Evolutionary conservation across 2,113 vertebrate genomes (phyloP), one percentile per base, ranked within the genome.

Genomic region (Megaleporinus macrocephalus): DNA sequence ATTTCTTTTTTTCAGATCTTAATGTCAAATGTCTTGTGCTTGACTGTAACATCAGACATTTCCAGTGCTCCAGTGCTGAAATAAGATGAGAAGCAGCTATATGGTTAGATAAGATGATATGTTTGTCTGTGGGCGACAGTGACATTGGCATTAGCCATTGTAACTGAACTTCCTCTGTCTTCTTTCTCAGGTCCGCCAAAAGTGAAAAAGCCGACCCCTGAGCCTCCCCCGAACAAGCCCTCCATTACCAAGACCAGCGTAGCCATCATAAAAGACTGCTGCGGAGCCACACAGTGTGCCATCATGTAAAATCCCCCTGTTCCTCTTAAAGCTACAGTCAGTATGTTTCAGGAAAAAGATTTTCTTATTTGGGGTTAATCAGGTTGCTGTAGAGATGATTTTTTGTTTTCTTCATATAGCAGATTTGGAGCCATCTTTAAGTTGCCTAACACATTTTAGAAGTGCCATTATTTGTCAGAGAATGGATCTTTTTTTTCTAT

Each of bases 241-340:
- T 96, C 94, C 15, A 93, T 98, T 81, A 93, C 95, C 89, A 97
- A 97, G 90, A 95, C 95, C n/a, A 96, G 97, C 79, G 90, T 93
- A 72, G 96, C 97, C 41, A 93, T 99, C 79, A 96, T 99, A 79
- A 98, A 97, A 90, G 98, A 99, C 94, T 99, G 98, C 93, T 99
- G 98, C 5, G 98, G 97, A 74, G 93, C 95, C 89, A 95, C 96
- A 33, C 97, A 97, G 86, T 99, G 98, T 88, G 92, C 84, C 65
- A 89, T 99, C 89, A 99, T 99, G 98, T 99, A 96, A 94, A 90
- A 18, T 15, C 11, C 65, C 0, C 26, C 12, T 49, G 16, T 18
- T n/a, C 27, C 66, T 70, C 66, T 70, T 70, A 14, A 70, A n/a
- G n/a, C 26, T 62, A 71, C 53, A 49, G 36, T 62, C 68, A 79